Percentiles rank a stretch among this genome's conserved stretches.
Conservation (phyloP, 2,113 vertebrate species). For the Casuarius casuarius region DNA sequence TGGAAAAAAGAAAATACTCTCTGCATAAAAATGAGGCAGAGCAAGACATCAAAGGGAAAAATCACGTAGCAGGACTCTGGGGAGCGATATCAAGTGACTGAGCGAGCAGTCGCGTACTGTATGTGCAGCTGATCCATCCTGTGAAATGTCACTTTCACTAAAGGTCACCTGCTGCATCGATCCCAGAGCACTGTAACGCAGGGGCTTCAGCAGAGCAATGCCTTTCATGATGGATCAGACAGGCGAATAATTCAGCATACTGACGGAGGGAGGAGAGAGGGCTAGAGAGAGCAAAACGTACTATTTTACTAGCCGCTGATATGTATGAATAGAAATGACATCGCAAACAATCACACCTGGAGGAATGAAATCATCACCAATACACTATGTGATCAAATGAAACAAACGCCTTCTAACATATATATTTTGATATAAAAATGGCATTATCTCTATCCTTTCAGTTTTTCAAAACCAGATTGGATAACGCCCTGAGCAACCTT, state of each 20-base stretch:
- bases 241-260: not conserved
- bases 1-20: not conserved
- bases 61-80: not conserved
- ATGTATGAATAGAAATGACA: not conserved
- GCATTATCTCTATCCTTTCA: not conserved
- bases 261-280: not conserved
- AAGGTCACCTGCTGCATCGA: constrained; percentile 1
- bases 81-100: not conserved
- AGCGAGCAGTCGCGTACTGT: not conserved
- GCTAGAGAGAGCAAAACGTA: not conserved
- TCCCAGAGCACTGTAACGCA: not conserved
- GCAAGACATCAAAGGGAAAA: not conserved
- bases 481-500: not conserved
- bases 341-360: not conserved
- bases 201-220: not conserved
- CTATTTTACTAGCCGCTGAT: not conserved
- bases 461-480: not conserved
- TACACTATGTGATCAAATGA: not conserved
- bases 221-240: not conserved
- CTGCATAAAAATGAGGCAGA: not conserved
- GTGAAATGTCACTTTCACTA: constrained; percentile 13
- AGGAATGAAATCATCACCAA: no score
- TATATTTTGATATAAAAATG: rapidly evolving
- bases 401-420: not conserved
- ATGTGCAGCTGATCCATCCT: not conserved